Evolutionary conservation across 2,888 invertebrate genomes (phyloP).

Genomic region (Eurytoma adleriae): DNA sequence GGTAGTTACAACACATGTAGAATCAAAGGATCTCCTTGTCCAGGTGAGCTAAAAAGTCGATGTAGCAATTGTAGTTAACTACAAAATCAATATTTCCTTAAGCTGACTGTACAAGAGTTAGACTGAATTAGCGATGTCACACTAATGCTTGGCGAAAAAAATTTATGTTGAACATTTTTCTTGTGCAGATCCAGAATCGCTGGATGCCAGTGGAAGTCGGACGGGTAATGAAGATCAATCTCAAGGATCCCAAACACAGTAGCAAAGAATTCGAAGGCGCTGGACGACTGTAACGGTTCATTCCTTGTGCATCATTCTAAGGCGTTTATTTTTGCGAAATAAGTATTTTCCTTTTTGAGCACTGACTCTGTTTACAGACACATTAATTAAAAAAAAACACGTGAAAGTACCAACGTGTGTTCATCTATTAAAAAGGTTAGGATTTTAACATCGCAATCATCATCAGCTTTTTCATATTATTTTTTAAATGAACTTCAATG

Average conservation of each 20-base stretch:
- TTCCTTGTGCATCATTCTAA: conserved; percentile 53
- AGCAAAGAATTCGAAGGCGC: conserved; percentile 49
- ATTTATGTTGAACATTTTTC: background rate
- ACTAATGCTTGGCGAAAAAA: conserved; percentile 20
- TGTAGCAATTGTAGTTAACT: conserved; percentile 27
- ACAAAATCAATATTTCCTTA: conserved; percentile 22
- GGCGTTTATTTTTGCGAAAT: conserved; percentile 50
- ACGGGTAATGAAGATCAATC: conserved; percentile 65
- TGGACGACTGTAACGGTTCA: conserved; percentile 54
- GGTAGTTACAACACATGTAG: conserved; percentile 95
- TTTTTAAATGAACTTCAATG: background rate
- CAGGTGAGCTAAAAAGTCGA: conserved; percentile 62
- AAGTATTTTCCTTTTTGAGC: conserved; percentile 31
- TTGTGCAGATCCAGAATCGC: conserved; percentile 66
- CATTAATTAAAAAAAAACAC: background rate
- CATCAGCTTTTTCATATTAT: conserved; percentile 16
- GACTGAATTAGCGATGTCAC: conserved; percentile 6
- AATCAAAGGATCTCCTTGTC: conserved; percentile 81
- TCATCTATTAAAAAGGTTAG: conserved; percentile 1
- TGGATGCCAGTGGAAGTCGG: conserved; percentile 67
- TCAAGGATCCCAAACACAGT: conserved; percentile 58
- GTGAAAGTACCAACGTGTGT: conserved; percentile 26
- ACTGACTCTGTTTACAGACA: conserved; percentile 8
- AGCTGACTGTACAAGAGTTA: conserved; percentile 9
- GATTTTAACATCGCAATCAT: background rate